Percentiles rank a stretch among this genome's conserved stretches.
Conservation (phyloP, 1,140 invertebrate species). For the Drosophila nebulosa region DNA sequence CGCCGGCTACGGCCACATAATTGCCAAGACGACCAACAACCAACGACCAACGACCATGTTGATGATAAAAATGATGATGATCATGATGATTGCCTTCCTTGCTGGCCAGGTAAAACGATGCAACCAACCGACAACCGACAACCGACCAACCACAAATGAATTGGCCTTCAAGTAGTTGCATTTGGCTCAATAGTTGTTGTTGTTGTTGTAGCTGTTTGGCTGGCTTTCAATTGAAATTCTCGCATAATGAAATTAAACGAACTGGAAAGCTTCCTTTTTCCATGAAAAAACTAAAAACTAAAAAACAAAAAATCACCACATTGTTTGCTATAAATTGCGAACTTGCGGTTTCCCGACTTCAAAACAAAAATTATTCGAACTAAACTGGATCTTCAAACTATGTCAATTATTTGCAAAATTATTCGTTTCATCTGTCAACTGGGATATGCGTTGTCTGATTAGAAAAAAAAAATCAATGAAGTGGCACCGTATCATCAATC, state of each 20-base stretch:
- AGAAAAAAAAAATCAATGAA: no score
- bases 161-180: conserved; percentile 38
- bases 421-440: no score
- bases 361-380: no score
- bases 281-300: conserved; percentile 49
- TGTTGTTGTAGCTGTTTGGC: conserved; percentile 8
- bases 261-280: conserved; percentile 75
- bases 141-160: conserved; percentile 4
- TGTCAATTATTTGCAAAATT: no score
- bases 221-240: conserved; percentile 46
- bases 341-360: neutral
- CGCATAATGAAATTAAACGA: conserved; percentile 63
- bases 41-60: neutral
- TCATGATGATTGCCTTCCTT: conserved; percentile 40
- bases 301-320: conserved; percentile 3
- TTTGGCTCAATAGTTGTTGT: conserved; percentile 18
- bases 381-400: no score
- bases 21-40: conserved; percentile 33
- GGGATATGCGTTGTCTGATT: no score
- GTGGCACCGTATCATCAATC: conserved; percentile 17
- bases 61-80: conserved; percentile 33
- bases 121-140: neutral
- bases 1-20: neutral
- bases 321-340: neutral
- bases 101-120: conserved; percentile 24